Evolutionary conservation across 2,888 invertebrate species (phyloP).

Genomic region (Cremastinae sp.): DNA sequence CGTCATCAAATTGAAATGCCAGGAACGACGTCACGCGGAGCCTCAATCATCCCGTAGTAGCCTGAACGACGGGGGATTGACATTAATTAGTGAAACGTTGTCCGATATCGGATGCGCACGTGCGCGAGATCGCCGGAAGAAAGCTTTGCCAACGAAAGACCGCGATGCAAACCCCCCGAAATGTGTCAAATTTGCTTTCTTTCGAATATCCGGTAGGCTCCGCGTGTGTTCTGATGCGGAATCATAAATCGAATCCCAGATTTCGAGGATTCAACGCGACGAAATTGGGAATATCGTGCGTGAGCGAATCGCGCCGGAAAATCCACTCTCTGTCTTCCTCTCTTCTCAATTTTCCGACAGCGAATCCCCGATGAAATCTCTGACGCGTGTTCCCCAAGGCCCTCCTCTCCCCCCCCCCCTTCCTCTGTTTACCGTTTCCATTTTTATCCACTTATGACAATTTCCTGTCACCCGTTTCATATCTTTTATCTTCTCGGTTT

Average conservation of each 20-base stretch:
- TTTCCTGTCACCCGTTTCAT: not conserved
- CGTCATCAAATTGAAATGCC: slow-evolving; percentile 61
- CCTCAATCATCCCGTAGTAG: slow-evolving; percentile 28
- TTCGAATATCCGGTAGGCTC: not conserved
- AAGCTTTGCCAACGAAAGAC: slow-evolving; percentile 12
- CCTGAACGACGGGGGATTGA: slow-evolving; percentile 57
- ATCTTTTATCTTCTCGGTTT: not conserved
- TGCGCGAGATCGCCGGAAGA: not conserved
- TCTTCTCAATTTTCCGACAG: slow-evolving; percentile 8
- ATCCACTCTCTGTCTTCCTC: slow-evolving; percentile 17
- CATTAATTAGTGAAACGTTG: slow-evolving; percentile 63
- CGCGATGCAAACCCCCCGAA: not conserved
- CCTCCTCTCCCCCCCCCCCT: slow-evolving; percentile 8
- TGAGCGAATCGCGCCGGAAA: slow-evolving; percentile 34
- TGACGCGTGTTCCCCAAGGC: slow-evolving; percentile 26
- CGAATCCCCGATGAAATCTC: slow-evolving; percentile 30
- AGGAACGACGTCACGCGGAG: slow-evolving; percentile 30
- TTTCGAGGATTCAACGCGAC: slow-evolving; percentile 22
- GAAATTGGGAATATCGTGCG: slow-evolving; percentile 30
- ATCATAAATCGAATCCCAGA: slow-evolving; percentile 40
- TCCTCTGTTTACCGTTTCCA: not conserved
- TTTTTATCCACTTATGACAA: not conserved
- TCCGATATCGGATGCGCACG: slow-evolving; percentile 36
- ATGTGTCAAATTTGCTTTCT: not conserved
- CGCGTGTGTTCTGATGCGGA: slow-evolving; percentile 40